Evolutionary conservation across 1,140 invertebrate genomes (phyloP), one percentile per base, ranked within the genome.

Genomic region (Papilio polyxenes): DNA sequence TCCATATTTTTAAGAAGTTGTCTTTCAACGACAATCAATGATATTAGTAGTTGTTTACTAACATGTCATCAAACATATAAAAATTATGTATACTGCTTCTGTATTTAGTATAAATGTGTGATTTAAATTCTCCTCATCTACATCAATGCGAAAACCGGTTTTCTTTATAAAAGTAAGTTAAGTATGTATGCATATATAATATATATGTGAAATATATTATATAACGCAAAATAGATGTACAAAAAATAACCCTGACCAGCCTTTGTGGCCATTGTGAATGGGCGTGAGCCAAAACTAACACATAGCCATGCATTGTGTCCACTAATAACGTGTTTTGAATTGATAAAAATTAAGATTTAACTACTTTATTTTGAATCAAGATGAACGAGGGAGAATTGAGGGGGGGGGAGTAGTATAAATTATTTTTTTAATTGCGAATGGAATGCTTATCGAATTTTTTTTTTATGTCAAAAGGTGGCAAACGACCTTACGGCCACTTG

Each of bases 241-340:
- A 82, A 76, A 78, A 82, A 79, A 81, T 81, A 82, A 82, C 83
- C 86, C 79, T 87, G 86, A 85, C 84, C 72, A 85, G 76, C 86
- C 86, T 85, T 83, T 81, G 82, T 83, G 79, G 78, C 84, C 83
- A 83, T 81, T 78, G 69, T 82, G 82, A 75, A 75, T 83, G 83
- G 84, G 82, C 81, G 85, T 75, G 75, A 75, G n/a, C 17, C 13
- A 74, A n/a, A 74, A 74, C 37, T 37, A 72, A 72, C 37, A 40
- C 31, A n/a, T 74, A 40, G 17, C 4, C 23, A 65, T 23, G 9
- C 23, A 65, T 65, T 65, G 62, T 65, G 62, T 65, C 23, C 5
- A 20, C 3, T 23, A 8, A 65, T 65, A 65, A 65, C 62, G 62
- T 65, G 62, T 65, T 65, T 65, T 23, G 62, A 31, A 31, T 65